Evolutionary conservation across 2,888 invertebrate genomes (phyloP).

Genomic region (Campaea margaritaria): DNA sequence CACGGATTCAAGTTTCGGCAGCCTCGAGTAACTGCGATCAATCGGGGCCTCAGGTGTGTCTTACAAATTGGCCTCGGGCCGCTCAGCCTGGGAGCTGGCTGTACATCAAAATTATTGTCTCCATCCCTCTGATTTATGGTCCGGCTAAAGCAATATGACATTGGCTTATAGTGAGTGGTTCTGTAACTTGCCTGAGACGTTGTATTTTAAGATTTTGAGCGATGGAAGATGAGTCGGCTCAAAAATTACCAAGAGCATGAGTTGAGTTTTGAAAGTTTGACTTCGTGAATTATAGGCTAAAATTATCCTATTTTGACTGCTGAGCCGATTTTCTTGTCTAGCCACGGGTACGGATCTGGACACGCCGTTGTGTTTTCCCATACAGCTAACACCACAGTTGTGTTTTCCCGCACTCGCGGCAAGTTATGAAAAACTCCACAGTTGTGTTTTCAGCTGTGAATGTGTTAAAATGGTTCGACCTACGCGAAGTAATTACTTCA

Average conservation of each 20-base stretch:
- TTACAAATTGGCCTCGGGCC: conserved; percentile 59
- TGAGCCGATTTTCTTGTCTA: too few relatives aligned
- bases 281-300: neutral
- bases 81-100: conserved; percentile 49
- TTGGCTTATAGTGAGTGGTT: conserved; percentile 8
- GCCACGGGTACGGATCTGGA: too few relatives aligned
- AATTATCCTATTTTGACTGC: too few relatives aligned
- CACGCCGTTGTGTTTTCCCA: neutral
- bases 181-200: neutral
- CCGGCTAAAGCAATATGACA: conserved; percentile 36
- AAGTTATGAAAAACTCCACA: too few relatives aligned
- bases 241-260: conserved; percentile 1
- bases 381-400: too few relatives aligned
- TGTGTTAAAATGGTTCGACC: too few relatives aligned
- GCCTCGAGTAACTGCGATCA: conserved; percentile 41
- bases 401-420: too few relatives aligned
- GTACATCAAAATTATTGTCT: conserved; percentile 68
- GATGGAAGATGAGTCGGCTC: conserved; percentile 2
- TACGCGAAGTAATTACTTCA: too few relatives aligned
- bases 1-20: conserved; percentile 33
- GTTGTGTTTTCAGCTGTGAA: too few relatives aligned
- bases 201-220: neutral
- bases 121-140: conserved; percentile 58
- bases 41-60: conserved; percentile 59
- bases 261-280: conserved; percentile 6